Base-by-base conservation (phyloP, 2,797 vertebrate species). In the Cryptoprocta ferox region DNA sequence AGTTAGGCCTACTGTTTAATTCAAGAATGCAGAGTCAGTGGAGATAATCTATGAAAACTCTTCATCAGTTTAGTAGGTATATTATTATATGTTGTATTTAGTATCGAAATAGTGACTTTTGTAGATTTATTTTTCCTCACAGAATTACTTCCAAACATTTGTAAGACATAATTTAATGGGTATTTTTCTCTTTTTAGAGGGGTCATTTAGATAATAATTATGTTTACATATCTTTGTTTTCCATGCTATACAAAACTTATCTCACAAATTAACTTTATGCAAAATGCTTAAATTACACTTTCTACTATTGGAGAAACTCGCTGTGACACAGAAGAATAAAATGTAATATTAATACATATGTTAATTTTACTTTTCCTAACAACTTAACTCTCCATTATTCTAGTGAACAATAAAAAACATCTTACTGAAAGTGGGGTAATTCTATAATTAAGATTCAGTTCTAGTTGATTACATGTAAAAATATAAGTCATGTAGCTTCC, bases 391-490 rank as follows among this genome's bases (percentile, higher is more conserved):
- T 89, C 32, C 39, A 92, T 97, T 92, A 94, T 78, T 97, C 78
- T 94, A 91, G 19, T 14, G 65, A 96, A 94, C 37, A 97, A 96
- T 88, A 81, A 63, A 93, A 92, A 95, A 63, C 21, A 89, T 65
- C 50, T 61, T 66, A 76, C 24, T 90, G 39, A 91, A 97, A 91
- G 39, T 92, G 61, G 18, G 3, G 13, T 76, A 96, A 95, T 45
- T 96, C 59, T 95, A 45, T 94, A 95, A 98, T 95, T 95, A 97
- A 96, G 19, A 91, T 98, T 93, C 35, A 88, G 65, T 94, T 95
- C 80, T 86, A 88, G 18, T 80, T 96, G 63, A 89, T 92, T 85
- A 81, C 30, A 79, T 95, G 21, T 70, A 45, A 92, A 95, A 98
- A 90, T 13, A 30, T 75, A 92, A 80, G 48, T 2, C 56, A 14